Base-by-base conservation (phyloP, 2,888 invertebrate genomes). In the Leptinotarsa haldemani region DNA sequence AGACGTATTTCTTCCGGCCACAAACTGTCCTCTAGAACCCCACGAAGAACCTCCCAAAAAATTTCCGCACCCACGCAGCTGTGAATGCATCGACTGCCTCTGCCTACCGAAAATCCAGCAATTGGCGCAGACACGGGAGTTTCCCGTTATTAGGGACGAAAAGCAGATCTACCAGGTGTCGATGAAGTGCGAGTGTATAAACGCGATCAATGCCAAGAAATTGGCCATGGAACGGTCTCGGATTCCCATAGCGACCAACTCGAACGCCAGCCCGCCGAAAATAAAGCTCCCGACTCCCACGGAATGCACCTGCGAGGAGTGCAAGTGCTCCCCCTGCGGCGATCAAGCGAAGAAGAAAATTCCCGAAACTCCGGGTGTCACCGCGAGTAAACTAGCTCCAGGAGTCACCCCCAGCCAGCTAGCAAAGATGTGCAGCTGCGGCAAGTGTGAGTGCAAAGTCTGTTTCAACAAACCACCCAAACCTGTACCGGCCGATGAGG, bases 31-130 rank as follows among this genome's bases (percentile, higher is more conserved):
- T 40, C 50, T 52, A 48, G 20, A 48, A 7, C 16, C 25, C 53
- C 18, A 12, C 50, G 40, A 52, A 47, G 25, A 40, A 22, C 9
- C 30, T 4, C n/a, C 16, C 47, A 74, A 58, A 3, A 80, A 81
- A 52, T 72, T 79, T 2, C 63, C 73, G 2, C 72, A 77, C 47
- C 7, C 61, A 2, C 25, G 61, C 4, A 30, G 30, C 5, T 83
- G 82, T 50, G 82, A 83, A 66, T 83, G 83, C 68, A 76, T 81
- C 20, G 81, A 82, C 53, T 83, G 82, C 58, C 63, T 80, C 4
- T 80, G 79, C 52, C 52, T 82, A 61, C 82, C 82, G 2, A 76
- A 74, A 65, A 76, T 83, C 4, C 77, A 75, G 56, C 70, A 80
- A 68, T 66, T 83, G 7, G 80, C 81, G 15, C 65, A 75, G 40